phyloP scores from a whole-genome alignment of 2,113 vertebrate species.

The Hippocampus abdominalis region DNA sequence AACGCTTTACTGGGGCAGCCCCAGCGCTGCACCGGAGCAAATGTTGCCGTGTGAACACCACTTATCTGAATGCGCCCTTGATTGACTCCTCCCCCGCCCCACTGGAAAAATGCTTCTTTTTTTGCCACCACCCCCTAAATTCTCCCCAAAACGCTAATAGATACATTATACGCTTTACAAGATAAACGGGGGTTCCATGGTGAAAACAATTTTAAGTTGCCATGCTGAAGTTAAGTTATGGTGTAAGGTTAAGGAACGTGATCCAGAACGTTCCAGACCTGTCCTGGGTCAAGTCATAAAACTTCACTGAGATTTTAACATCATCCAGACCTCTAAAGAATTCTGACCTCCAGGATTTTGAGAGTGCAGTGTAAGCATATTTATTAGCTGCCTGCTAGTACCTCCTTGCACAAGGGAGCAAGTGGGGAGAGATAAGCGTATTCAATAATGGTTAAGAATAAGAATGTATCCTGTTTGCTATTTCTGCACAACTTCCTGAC shows the following conservation, averaged over 20 bases:
- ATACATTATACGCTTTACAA: too few species aligned
- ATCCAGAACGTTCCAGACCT: constrained; percentile 3
- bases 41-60: too few species aligned
- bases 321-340: constrained; percentile 12
- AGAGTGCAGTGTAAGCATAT: constrained; percentile 25
- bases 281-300: constrained; percentile 10
- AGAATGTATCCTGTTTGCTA: constrained; percentile 50
- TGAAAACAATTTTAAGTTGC: too few species aligned
- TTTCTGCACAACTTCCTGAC: constrained; percentile 66
- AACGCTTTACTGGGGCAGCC: too few species aligned
- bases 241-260: background rate
- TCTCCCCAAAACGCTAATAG: too few species aligned
- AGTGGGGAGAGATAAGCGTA: constrained; percentile 37
- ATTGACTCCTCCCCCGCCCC: too few species aligned
- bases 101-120: too few species aligned
- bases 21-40: too few species aligned
- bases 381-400: constrained; percentile 29
- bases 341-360: background rate
- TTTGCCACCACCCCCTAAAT: too few species aligned
- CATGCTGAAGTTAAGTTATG: too few species aligned
- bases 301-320: constrained; percentile 3
- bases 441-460: constrained; percentile 44
- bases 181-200: too few species aligned
- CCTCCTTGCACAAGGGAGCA: constrained; percentile 51
- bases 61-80: too few species aligned